These are phyloP conservation scores for Kryptopterus vitreolus DNA, from an alignment of 2,797 vertebrate genomes.

Conservation along the genomic window DNA sequence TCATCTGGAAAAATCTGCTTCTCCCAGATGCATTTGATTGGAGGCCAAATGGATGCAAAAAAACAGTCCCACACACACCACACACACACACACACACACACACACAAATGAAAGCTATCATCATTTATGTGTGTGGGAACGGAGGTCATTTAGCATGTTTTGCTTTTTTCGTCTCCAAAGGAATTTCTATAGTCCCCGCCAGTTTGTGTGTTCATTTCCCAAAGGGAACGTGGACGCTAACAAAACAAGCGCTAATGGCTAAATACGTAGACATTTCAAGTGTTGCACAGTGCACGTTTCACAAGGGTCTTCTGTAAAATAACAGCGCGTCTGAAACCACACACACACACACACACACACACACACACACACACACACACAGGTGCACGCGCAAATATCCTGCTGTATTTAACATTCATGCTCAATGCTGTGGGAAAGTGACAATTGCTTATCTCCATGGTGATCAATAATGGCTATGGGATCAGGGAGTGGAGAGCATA, in stretches of 20 bases:
- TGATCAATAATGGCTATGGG: conserved; percentile 99
- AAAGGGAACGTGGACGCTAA: conserved; percentile 9
- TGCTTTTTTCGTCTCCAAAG: conserved; percentile 33
- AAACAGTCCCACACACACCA: conserved; percentile 7
- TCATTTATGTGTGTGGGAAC: conserved; percentile 14
- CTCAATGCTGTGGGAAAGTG: conserved; percentile 90
- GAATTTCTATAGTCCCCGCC: conserved; percentile 36
- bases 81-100: background rate
- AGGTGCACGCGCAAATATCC: conserved; percentile 83
- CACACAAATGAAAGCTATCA: conserved; percentile 20
- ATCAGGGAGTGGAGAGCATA: conserved; percentile 99
- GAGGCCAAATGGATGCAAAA: conserved; percentile 43
- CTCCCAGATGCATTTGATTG: conserved; percentile 39
- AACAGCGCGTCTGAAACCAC: conserved; percentile 23
- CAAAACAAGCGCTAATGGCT: conserved; percentile 58
- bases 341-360: conserved; percentile 4
- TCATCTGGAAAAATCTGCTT: conserved; percentile 67
- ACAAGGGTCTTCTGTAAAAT: conserved; percentile 34
- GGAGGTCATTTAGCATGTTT: conserved; percentile 29
- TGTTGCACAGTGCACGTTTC: conserved; percentile 62
- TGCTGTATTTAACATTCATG: conserved; percentile 96
- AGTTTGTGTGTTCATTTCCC: conserved; percentile 46
- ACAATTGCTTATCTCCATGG: conserved; percentile 99
- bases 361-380: conserved; percentile 24
- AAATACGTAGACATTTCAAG: conserved; percentile 83